Evolutionary conservation across 2,113 vertebrate species (phyloP).

Genomic region (Daubentonia madagascariensis): DNA sequence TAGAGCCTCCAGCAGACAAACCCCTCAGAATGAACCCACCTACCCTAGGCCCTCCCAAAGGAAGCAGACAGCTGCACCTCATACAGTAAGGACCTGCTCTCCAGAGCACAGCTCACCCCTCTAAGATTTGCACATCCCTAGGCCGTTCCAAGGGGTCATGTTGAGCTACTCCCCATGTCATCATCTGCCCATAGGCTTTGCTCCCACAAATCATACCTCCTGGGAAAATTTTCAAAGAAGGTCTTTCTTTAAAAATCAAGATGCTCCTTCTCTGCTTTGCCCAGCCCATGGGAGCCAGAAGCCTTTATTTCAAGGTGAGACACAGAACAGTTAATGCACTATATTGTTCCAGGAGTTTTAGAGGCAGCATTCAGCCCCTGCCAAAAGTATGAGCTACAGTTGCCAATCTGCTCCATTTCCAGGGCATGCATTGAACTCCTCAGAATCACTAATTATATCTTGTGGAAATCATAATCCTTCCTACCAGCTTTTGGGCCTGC

Average conservation of each 20-base stretch:
- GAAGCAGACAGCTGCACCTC: not conserved
- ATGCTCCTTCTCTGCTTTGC: not conserved
- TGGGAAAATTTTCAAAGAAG: not conserved
- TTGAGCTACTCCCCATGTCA: not conserved
- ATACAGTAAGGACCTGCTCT: not conserved
- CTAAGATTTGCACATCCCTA: not conserved
- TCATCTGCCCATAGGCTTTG: not conserved
- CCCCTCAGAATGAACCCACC: not conserved
- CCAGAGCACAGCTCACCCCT: not conserved
- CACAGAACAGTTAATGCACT: not conserved
- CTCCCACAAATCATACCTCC: not conserved
- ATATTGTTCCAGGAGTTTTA: not conserved
- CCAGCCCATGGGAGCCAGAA: not conserved
- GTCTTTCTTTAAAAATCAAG: not conserved
- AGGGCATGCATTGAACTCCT: not conserved
- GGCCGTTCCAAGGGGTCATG: not conserved
- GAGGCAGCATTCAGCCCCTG: not conserved
- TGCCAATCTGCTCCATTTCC: slow-evolving; percentile 31
- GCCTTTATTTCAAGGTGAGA: not conserved
- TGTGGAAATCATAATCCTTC: slow-evolving; percentile 23
- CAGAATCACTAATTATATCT: slow-evolving; percentile 50
- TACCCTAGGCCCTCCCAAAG: not conserved
- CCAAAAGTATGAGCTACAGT: slow-evolving; percentile 35
- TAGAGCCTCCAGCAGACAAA: not conserved
- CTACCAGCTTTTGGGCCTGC: not conserved